Percentiles rank a stretch among this genome's conserved stretches.
phyloP scores from a whole-genome alignment of 2,113 vertebrate genomes.

The Tinamus guttatus region DNA sequence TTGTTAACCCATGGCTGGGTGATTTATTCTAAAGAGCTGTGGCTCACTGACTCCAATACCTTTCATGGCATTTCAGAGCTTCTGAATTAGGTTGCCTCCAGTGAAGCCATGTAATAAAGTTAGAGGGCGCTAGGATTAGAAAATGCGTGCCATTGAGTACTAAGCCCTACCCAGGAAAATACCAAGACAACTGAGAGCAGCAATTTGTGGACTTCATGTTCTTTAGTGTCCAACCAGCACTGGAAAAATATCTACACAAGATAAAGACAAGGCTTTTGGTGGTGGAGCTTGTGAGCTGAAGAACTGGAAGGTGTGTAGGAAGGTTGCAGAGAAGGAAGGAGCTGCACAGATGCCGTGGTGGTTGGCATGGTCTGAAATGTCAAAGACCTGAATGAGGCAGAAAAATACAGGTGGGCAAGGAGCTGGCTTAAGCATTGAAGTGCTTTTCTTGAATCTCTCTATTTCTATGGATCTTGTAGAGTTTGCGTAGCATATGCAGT shows the following conservation, averaged over 20 bases:
- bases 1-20: accelerated
- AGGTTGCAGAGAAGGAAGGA: background rate
- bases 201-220: background rate
- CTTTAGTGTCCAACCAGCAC: background rate
- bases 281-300: background rate
- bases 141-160: background rate
- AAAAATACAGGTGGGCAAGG: background rate
- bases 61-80: accelerated
- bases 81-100: background rate
- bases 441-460: background rate
- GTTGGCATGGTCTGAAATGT: background rate
- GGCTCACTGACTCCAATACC: background rate
- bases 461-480: accelerated
- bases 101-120: background rate
- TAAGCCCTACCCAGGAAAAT: background rate
- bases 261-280: background rate
- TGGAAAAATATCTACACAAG: background rate
- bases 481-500: background rate
- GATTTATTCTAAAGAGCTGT: background rate
- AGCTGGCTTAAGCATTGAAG: background rate
- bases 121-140: background rate
- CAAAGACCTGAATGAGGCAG: background rate
- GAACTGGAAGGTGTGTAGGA: background rate
- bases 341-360: background rate
- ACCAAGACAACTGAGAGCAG: background rate